Percentiles rank a stretch among this genome's conserved stretches.
These are phyloP conservation scores for Acrocephalus kingi DNA, from an alignment of 2,113 vertebrate species.

Conservation along the genomic window DNA sequence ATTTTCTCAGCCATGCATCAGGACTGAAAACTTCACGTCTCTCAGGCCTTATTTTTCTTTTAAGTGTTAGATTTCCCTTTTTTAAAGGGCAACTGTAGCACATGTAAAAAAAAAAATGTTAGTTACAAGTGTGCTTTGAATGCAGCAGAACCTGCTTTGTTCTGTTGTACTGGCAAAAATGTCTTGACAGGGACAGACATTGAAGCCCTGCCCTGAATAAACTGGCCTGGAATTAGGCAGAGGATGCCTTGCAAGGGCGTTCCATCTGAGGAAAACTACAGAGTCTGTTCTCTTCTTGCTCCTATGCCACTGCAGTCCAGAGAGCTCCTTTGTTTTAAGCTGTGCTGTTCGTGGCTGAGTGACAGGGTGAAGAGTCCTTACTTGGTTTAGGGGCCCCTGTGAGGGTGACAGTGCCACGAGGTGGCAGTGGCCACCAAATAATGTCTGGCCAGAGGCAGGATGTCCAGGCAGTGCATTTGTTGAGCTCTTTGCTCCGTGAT, in stretches of 20 bases:
- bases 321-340: not conserved
- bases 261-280: not conserved
- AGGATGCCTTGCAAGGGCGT: not conserved
- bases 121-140: not conserved
- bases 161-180: not conserved
- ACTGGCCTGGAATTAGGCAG: not conserved
- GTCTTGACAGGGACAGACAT: not conserved
- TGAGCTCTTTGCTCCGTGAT: not conserved
- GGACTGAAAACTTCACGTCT: not conserved
- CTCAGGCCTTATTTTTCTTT: not conserved
- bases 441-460: not conserved
- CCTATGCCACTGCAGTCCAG: not conserved
- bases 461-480: not conserved
- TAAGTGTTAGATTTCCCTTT: not conserved
- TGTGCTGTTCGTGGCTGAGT: not conserved
- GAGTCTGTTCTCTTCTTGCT: not conserved
- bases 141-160: not conserved
- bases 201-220: not conserved
- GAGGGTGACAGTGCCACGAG: not conserved
- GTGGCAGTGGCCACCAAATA: constrained; percentile 19
- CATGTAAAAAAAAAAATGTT: not conserved
- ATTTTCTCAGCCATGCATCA: not conserved
- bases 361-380: not conserved
- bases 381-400: not conserved
- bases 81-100: not conserved